Evolutionary conservation across 2,888 invertebrate species (phyloP).

Genomic region (Cryptosula pallasiana): DNA sequence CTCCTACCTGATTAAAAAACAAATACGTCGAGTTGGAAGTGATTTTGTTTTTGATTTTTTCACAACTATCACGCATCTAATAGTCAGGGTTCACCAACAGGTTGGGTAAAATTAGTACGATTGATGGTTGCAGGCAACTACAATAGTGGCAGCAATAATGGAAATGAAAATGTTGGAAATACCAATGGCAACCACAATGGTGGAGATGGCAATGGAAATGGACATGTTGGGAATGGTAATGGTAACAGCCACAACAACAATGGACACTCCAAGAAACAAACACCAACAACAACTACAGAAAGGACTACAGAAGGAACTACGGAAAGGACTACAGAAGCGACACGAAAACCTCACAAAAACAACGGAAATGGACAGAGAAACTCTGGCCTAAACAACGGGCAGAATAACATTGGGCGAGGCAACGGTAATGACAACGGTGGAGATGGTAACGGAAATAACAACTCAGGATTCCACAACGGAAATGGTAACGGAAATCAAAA

Average conservation of each 20-base stretch:
- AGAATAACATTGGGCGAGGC: background rate
- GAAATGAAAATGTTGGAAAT: background rate
- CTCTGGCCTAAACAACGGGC: background rate
- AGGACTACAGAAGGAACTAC: background rate
- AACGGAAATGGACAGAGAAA: background rate
- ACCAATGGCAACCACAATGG: background rate
- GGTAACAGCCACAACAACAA: background rate
- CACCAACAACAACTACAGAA: background rate
- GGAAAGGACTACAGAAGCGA: background rate
- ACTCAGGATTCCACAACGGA: background rate
- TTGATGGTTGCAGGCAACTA: background rate
- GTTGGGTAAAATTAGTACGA: background rate
- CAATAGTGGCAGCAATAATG: slow-evolving; percentile 3
- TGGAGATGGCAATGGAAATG: background rate
- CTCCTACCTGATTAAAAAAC: too few species aligned
- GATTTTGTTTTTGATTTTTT: too few species aligned
- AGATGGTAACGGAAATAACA: background rate
- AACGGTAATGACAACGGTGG: background rate
- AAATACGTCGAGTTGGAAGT: too few species aligned
- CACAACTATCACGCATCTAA: too few species aligned
- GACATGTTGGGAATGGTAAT: background rate
- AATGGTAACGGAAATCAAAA: background rate
- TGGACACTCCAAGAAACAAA: too few species aligned
- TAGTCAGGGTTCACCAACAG: too few species aligned
- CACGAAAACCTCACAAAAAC: background rate